A percentile compares a stretch with the other conserved stretches of the same genome.
Evolutionary conservation across 2,888 invertebrate species (phyloP).

Genomic region (Apamea crenata): DNA sequence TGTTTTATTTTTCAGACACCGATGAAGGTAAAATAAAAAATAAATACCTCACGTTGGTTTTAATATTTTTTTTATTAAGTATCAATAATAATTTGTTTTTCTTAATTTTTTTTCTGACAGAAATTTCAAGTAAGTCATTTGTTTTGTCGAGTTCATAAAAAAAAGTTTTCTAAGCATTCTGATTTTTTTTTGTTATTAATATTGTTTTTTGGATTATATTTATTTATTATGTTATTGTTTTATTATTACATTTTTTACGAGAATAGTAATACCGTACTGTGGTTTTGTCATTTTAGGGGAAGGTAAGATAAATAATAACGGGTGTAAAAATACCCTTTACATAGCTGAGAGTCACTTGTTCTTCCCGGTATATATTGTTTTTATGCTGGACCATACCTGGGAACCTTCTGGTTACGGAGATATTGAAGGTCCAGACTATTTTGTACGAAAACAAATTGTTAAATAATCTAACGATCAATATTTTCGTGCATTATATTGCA

Average conservation of each 20-base stretch:
- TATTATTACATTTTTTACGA: not conserved
- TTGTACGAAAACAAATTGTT: too few species aligned
- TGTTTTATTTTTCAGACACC: conserved; percentile 30
- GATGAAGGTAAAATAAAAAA: conserved; percentile 31
- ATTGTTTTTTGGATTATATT: too few species aligned
- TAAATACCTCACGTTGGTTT: not conserved
- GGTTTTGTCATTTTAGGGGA: conserved; percentile 62
- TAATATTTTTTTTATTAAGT: not conserved
- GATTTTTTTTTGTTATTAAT: not conserved
- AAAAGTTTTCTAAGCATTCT: conserved; percentile 60
- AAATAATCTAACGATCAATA: too few species aligned
- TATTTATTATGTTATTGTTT: too few species aligned
- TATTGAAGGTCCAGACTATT: too few species aligned
- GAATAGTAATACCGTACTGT: not conserved
- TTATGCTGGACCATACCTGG: not conserved
- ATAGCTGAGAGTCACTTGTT: too few species aligned
- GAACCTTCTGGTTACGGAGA: too few species aligned
- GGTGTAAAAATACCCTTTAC: not conserved
- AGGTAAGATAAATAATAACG: conserved; percentile 56
- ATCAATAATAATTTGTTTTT: not conserved
- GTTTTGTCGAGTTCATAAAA: conserved; percentile 43
- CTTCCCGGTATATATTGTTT: too few species aligned
- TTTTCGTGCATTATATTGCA: too few species aligned
- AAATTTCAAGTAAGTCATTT: conserved; percentile 36
- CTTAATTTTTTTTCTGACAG: conserved; percentile 5